phyloP scores from a whole-genome alignment of 2,888 invertebrate species.

The Orthonevra nobilis region DNA sequence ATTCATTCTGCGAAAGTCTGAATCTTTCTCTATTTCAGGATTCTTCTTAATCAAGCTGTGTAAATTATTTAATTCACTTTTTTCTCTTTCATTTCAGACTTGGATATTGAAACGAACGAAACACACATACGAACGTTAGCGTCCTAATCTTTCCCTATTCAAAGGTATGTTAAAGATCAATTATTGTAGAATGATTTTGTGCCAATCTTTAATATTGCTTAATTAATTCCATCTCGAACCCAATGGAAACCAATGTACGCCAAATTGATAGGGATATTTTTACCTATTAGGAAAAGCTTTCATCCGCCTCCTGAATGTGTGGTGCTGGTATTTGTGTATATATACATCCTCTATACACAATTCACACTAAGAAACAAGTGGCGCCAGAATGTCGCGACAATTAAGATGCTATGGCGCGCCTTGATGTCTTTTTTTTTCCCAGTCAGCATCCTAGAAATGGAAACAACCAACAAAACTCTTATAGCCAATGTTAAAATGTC shows the following conservation, averaged over 20 bases:
- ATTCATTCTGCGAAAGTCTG: too few relatives aligned
- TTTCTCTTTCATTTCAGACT: conserved; percentile 39
- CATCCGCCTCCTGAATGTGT: not conserved
- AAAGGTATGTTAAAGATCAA: conserved; percentile 31
- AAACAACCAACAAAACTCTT: conserved; percentile 47
- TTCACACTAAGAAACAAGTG: conserved; percentile 65
- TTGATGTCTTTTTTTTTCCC: conserved; percentile 58
- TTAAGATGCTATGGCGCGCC: conserved; percentile 77
- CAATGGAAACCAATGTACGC: too few relatives aligned
- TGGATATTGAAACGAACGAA: conserved; percentile 68
- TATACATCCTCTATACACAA: conserved; percentile 32
- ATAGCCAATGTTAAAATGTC: conserved; percentile 46
- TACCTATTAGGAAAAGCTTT: conserved; percentile 44
- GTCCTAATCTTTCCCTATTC: conserved; percentile 54
- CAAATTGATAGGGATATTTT: conserved; percentile 39
- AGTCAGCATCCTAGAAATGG: conserved; percentile 42
- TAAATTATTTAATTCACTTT: too few relatives aligned
- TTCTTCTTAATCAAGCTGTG: too few relatives aligned
- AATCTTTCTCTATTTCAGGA: too few relatives aligned
- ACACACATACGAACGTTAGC: conserved; percentile 60
- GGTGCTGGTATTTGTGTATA: conserved; percentile 2
- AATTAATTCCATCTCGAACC: not conserved
- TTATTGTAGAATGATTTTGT: not conserved
- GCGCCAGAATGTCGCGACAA: conserved; percentile 80
- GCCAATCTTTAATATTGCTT: conserved; percentile 18